Conservation (phyloP, 2,113 vertebrate genomes). For the Ammospiza caudacuta region DNA sequence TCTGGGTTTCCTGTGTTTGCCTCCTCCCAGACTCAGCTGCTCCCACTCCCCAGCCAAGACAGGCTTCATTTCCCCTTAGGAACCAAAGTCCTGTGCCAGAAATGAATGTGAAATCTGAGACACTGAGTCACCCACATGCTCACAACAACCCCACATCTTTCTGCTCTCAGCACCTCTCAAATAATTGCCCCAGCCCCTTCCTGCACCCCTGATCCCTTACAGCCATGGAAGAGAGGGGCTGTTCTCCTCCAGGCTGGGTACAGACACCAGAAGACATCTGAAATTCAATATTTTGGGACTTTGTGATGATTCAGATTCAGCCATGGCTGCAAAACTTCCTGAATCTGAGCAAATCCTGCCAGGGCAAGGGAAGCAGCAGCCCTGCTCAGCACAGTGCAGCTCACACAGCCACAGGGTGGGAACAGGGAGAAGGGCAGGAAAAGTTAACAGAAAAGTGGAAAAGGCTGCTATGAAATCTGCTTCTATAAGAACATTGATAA, state of each 20-base stretch:
- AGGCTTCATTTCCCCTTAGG: background rate
- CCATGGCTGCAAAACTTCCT: accelerated
- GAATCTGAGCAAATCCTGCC: background rate
- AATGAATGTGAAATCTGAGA: background rate
- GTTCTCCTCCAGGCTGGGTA: background rate
- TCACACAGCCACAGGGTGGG: background rate
- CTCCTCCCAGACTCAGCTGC: background rate
- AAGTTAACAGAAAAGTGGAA: background rate
- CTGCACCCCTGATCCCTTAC: accelerated
- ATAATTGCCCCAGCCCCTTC: background rate
- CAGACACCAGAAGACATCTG: background rate
- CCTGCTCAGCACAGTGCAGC: accelerated
- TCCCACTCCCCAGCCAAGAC: background rate
- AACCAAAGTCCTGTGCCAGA: background rate
- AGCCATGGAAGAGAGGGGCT: accelerated
- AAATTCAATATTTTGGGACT: background rate
- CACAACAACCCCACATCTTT: background rate
- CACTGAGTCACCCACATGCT: accelerated
- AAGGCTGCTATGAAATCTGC: background rate
- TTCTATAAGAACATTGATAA: background rate
- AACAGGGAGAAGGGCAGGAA: background rate
- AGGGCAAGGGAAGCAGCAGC: background rate
- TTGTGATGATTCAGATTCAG: background rate
- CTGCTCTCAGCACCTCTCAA: background rate
- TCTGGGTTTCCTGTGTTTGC: background rate